These are phyloP conservation scores for Idaea aversata DNA, from an alignment of 2,888 invertebrate species.

Conservation along the genomic window DNA sequence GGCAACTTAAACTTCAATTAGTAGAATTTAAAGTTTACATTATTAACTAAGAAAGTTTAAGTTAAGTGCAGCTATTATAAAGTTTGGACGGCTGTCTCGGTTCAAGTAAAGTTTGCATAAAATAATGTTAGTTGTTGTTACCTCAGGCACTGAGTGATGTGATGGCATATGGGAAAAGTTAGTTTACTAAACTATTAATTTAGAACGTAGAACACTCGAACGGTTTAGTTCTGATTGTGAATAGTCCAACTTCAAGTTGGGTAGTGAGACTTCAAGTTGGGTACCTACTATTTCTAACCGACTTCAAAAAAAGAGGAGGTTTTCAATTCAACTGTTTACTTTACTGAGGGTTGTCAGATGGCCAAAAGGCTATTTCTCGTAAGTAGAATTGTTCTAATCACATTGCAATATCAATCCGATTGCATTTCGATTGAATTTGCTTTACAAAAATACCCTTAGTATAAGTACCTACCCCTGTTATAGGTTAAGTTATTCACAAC, in stretches of 20 bases:
- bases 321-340: background rate
- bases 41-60: constrained; percentile 7
- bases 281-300: constrained; percentile 3
- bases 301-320: background rate
- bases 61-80: constrained; percentile 38
- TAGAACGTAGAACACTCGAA: background rate
- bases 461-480: no score
- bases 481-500: no score
- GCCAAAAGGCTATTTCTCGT: no score
- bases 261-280: no score
- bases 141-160: constrained; percentile 11
- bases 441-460: no score
- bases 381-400: no score
- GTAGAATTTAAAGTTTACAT: constrained; percentile 3
- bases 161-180: constrained; percentile 12
- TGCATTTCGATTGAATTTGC: no score
- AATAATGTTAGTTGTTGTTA: constrained; percentile 36
- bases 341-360: no score
- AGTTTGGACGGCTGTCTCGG: constrained; percentile 39
- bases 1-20: constrained; percentile 2
- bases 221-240: no score
- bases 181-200: constrained; percentile 7
- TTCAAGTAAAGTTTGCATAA: constrained; percentile 29
- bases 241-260: no score
- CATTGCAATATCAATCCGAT: no score